phyloP scores from a whole-genome alignment of 1,140 invertebrate species.

The Eriocheir sinensis region DNA sequence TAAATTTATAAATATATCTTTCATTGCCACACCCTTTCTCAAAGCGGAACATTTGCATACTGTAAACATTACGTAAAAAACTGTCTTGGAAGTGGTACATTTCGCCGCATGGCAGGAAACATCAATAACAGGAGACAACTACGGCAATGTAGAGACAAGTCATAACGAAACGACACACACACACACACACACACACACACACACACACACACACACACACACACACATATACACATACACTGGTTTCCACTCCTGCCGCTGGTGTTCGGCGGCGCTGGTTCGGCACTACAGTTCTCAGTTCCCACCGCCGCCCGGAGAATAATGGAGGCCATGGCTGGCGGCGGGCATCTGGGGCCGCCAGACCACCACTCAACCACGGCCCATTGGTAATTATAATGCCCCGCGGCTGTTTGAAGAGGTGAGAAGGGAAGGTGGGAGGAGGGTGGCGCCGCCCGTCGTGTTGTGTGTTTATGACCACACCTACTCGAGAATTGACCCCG shows the following conservation, averaged over 20 bases:
- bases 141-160: too few relatives aligned
- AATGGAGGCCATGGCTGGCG: slow-evolving; percentile 21
- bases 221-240: background rate
- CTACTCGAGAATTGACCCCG: slow-evolving; percentile 45
- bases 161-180: too few relatives aligned
- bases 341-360: background rate
- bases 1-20: too few relatives aligned
- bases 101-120: too few relatives aligned
- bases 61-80: too few relatives aligned
- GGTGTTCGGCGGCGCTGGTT: background rate
- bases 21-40: too few relatives aligned
- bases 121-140: too few relatives aligned
- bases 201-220: background rate
- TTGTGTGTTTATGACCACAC: slow-evolving; percentile 65
- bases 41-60: too few relatives aligned
- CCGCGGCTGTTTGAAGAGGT: slow-evolving; percentile 71
- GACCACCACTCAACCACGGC: slow-evolving; percentile 55
- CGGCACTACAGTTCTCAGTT: slow-evolving; percentile 15
- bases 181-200: background rate
- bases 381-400: slow-evolving; percentile 73
- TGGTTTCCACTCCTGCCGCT: background rate
- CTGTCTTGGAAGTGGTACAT: too few relatives aligned
- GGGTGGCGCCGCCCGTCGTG: slow-evolving; percentile 36
- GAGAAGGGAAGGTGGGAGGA: slow-evolving; percentile 47
- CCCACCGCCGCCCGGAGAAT: background rate